A percentile compares a stretch with the other conserved stretches of the same genome.
phyloP scores from a whole-genome alignment of 2,888 invertebrate genomes.

The Volucella zonaria region DNA sequence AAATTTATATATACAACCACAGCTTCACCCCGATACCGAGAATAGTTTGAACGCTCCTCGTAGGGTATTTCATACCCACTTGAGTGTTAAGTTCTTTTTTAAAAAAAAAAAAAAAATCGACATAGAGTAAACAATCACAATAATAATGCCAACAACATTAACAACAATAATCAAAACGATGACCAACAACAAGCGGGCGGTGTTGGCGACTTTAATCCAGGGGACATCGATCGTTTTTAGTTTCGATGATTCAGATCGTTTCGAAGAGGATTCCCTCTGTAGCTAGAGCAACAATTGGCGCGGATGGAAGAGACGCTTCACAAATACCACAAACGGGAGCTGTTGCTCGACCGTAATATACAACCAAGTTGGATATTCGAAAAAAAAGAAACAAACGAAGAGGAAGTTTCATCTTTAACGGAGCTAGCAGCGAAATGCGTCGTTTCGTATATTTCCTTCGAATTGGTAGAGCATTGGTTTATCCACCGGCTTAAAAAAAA shows the following conservation, averaged over 20 bases:
- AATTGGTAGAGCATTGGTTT: slow-evolving; percentile 97
- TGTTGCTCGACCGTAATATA: slow-evolving; percentile 71
- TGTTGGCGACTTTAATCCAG: slow-evolving; percentile 87
- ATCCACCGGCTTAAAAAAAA: slow-evolving; percentile 98
- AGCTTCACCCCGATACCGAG: no score
- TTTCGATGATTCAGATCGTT: slow-evolving; percentile 98
- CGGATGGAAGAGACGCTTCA: slow-evolving; percentile 94
- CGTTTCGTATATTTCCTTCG: slow-evolving; percentile 98
- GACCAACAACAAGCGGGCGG: slow-evolving; percentile 76
- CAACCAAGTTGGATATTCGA: slow-evolving; percentile 50
- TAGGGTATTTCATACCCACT: no score
- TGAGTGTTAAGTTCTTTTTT: no score
- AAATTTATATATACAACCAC: no score
- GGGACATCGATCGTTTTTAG: slow-evolving; percentile 95
- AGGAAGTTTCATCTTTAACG: slow-evolving; percentile 87
- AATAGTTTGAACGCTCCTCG: no score
- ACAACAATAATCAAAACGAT: slow-evolving; percentile 76
- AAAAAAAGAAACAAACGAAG: slow-evolving; percentile 72
- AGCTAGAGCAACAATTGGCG: slow-evolving; percentile 99
- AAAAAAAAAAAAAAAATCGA: no score
- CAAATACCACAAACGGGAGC: slow-evolving; percentile 68
- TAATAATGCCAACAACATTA: slow-evolving; percentile 55
- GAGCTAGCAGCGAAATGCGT: slow-evolving; percentile 97
- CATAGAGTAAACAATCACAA: slow-evolving; percentile 75
- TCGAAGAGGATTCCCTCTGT: slow-evolving; percentile 98